Percentiles rank a stretch among this genome's conserved stretches.
Evolutionary conservation across 2,113 vertebrate genomes (phyloP).

Genomic region (Malurus elegans): DNA sequence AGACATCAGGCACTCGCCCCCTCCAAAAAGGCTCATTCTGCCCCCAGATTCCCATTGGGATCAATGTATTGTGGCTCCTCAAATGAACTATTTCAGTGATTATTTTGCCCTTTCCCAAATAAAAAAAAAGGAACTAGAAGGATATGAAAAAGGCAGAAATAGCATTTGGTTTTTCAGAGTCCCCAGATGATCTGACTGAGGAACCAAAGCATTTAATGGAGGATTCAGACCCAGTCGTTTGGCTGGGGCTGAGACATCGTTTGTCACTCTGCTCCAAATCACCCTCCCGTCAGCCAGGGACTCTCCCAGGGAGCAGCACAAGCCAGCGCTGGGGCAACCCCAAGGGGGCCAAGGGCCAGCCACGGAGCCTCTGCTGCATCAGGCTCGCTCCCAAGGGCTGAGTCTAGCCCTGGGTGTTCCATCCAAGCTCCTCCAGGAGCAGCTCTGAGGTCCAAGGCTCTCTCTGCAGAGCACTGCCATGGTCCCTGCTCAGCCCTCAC

Average conservation of each 20-base stretch:
- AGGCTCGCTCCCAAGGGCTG: accelerated
- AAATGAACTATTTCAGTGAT: not conserved
- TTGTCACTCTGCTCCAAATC: not conserved
- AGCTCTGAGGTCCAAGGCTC: not conserved
- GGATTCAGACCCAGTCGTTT: accelerated
- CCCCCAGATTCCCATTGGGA: not conserved
- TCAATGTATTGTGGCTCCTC: not conserved
- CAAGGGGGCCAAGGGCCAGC: not conserved
- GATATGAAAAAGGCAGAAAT: not conserved
- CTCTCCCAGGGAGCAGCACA: not conserved
- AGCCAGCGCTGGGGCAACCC: accelerated
- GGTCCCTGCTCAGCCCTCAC: not conserved
- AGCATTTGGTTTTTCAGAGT: accelerated
- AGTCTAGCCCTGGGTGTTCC: not conserved
- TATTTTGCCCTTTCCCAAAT: not conserved
- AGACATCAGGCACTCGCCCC: accelerated
- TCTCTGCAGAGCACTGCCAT: accelerated
- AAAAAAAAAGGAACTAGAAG: not conserved
- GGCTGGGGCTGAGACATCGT: accelerated
- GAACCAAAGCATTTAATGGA: not conserved
- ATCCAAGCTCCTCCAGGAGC: not conserved
- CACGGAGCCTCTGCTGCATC: not conserved
- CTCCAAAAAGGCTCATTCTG: not conserved
- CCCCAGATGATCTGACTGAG: not conserved
- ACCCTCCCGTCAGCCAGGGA: accelerated